Percentiles rank a stretch among this genome's conserved stretches.
Evolutionary conservation across 1,140 invertebrate species (phyloP).

Genomic region (Battus philenor): DNA sequence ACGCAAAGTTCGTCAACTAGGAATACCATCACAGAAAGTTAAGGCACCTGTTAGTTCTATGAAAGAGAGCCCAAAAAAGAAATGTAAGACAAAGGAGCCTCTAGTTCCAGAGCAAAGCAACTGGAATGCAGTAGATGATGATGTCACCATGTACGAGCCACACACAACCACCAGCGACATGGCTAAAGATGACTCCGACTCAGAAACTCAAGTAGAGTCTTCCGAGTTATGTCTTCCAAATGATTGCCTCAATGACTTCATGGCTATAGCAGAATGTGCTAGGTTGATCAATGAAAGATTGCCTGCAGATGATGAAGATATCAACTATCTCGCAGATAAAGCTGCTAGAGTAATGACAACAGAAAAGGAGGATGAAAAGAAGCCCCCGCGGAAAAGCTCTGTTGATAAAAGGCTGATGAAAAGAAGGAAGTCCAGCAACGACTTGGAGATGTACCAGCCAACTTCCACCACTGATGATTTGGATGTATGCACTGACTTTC

Average conservation of each 20-base stretch:
- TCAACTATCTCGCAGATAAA: constrained; percentile 59
- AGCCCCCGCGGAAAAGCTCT: constrained; percentile 34
- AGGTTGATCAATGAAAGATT: constrained; percentile 44
- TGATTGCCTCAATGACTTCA: constrained; percentile 69
- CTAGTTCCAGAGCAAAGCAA: constrained; percentile 39
- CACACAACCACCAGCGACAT: constrained; percentile 56
- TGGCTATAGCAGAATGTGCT: constrained; percentile 62
- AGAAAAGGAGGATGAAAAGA: constrained; percentile 44
- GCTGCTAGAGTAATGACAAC: constrained; percentile 66
- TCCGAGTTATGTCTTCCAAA: constrained; percentile 65
- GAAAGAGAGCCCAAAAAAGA: constrained; percentile 61
- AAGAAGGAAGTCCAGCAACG: constrained; percentile 58
- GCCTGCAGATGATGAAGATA: constrained; percentile 49
- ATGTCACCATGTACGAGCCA: constrained; percentile 72
- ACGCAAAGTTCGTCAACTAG: constrained; percentile 66
- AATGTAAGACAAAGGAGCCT: constrained; percentile 45
- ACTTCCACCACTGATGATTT: constrained; percentile 66
- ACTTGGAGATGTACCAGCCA: constrained; percentile 65
- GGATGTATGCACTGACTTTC: constrained; percentile 48
- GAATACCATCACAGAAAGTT: constrained; percentile 45
- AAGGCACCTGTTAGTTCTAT: constrained; percentile 52
- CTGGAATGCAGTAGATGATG: constrained; percentile 55
- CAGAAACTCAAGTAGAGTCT: constrained; percentile 56
- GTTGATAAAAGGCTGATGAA: constrained; percentile 44
- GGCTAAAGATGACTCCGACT: constrained; percentile 64